Base-by-base conservation (phyloP, 2,113 vertebrate genomes). In the Salminus brasiliensis region DNA sequence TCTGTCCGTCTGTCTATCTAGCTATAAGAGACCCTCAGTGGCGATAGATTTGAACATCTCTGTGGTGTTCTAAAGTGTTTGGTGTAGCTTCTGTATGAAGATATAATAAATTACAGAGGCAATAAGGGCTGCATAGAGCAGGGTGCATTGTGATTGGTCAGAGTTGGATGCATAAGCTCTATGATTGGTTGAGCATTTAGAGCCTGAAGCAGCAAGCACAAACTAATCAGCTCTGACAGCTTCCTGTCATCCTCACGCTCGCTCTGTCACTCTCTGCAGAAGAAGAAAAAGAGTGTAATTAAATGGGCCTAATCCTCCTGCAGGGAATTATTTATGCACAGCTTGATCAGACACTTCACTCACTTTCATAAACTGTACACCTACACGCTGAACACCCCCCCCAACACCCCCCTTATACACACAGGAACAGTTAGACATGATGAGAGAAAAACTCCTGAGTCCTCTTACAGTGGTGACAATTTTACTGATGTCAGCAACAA, bases 321-420 rank as follows among this genome's bases (percentile, higher is more conserved):
- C 39, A 62, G 76, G 55, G 55, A 49, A 30, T 43, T 71, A 45
- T 71, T 71, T 78, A 62, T 62, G 36, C 76, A 78, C 76, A 78
- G 67, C 29, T 49, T 62, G 67, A 34, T 71, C 55, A 71, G 39
- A 21, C 55, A 43, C 41, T 59, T 70, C 39, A 70, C 49, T 34
- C 74, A 13, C 5, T 60, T 70, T 71, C 55, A 74, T 55, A 74
- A 41, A 32, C 63, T 59, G 45, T 21, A 57, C 78, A 67, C 59
- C 47, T 41, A 74, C 27, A 68, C 27, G 30, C n/a, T 52, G 52
- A 32, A 29, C 30, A n/a, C 8, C 67, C 63, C 75, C 16, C 75
- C 29, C 55, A 74, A 21, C 67, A 43, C 9, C 71, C 68, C 53
- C 13, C 11, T 57, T 41, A 34, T 49, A 21, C 49, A 69, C 32